A percentile compares a stretch with the other conserved stretches of the same genome.
These are phyloP conservation scores for Auanema sp. DNA, from an alignment of 2,888 invertebrate species.

Conservation along the genomic window DNA sequence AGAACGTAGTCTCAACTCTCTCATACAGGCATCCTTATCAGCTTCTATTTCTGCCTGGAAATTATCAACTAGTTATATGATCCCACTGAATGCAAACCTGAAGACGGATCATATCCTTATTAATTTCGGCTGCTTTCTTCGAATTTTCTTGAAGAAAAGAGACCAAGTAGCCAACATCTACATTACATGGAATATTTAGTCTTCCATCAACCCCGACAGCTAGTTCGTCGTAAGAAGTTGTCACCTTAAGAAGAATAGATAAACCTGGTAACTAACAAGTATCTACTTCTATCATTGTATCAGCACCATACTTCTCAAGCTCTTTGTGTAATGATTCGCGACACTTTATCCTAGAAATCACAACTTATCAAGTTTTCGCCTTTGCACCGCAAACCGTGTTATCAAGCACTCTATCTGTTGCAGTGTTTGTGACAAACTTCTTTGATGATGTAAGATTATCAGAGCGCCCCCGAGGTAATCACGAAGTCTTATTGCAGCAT, in stretches of 20 bases:
- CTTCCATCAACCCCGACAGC: conserved; percentile 51
- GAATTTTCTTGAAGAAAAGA: conserved; percentile 48
- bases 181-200: conserved; percentile 59
- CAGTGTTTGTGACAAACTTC: conserved; percentile 40
- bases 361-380: too few relatives aligned
- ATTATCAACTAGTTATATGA: background rate
- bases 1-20: conserved; percentile 31
- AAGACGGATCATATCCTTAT: conserved; percentile 30
- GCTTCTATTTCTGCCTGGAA: conserved; percentile 18
- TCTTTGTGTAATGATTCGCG: conserved; percentile 28
- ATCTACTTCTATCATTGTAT: conserved; percentile 33
- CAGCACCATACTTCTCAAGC: conserved; percentile 25
- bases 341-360: conserved; percentile 23
- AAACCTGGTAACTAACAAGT: background rate
- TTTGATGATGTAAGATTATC: conserved; percentile 30
- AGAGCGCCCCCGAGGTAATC: conserved; percentile 51
- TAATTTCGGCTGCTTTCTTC: conserved; percentile 24
- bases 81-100: too few relatives aligned
- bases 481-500: conserved; percentile 38
- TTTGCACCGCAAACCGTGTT: conserved; percentile 18
- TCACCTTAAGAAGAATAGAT: conserved; percentile 23
- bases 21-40: conserved; percentile 21
- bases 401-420: conserved; percentile 37
- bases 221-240: conserved; percentile 55
- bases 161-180: conserved; percentile 49